Conservation (phyloP, 2,888 invertebrate genomes). For the Apotomis turbidana region DNA sequence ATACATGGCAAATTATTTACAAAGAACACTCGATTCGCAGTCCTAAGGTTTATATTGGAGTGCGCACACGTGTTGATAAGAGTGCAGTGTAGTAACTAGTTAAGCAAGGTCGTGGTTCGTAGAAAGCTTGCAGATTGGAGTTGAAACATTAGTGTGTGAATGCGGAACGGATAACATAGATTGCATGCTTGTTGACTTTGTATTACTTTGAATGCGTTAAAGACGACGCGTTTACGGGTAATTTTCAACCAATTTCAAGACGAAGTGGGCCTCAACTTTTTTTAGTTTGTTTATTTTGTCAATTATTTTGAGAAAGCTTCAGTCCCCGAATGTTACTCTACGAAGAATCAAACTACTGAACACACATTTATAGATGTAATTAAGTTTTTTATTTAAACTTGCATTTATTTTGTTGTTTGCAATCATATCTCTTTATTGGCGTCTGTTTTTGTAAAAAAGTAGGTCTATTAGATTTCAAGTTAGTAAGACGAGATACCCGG, state of each 20-base stretch:
- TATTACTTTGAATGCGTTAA: background rate
- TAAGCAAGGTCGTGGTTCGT: constrained; percentile 55
- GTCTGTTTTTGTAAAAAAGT: too few relatives aligned
- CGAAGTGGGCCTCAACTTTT: background rate
- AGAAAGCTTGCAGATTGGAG: constrained; percentile 52
- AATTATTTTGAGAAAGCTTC: too few relatives aligned
- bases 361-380: too few relatives aligned
- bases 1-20: background rate
- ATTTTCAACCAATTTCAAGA: background rate
- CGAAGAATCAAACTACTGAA: too few relatives aligned
- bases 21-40: background rate
- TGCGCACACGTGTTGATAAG: background rate
- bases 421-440: too few relatives aligned
- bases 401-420: too few relatives aligned
- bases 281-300: too few relatives aligned
- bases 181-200: constrained; percentile 7
- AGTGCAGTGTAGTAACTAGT: constrained; percentile 36
- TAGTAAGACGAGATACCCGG: too few relatives aligned
- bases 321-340: too few relatives aligned
- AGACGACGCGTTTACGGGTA: background rate
- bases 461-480: too few relatives aligned
- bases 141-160: constrained; percentile 14
- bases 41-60: background rate
- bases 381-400: too few relatives aligned
- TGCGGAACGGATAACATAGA: constrained; percentile 11